Evolutionary conservation across 1,140 invertebrate genomes (phyloP).

Genomic region (Cyphomyrmex costatus): DNA sequence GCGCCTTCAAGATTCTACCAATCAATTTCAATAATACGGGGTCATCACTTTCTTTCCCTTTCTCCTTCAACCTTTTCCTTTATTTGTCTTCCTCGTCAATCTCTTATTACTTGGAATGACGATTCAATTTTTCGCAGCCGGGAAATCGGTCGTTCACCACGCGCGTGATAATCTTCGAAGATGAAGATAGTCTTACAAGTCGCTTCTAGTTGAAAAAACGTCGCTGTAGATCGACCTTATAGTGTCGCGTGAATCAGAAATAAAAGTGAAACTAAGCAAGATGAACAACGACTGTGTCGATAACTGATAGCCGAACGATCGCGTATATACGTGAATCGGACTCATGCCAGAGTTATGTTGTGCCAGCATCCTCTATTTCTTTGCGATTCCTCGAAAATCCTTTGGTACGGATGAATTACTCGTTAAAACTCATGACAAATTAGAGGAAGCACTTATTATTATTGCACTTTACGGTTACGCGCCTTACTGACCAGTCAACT

Average conservation of each 20-base stretch:
- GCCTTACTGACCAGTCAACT: not conserved
- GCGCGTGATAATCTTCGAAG: not conserved
- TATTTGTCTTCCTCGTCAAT: not conserved
- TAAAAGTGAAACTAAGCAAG: not conserved
- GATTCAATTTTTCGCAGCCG: not conserved
- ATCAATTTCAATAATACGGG: conserved; percentile 29
- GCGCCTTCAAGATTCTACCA: not conserved
- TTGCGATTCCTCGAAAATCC: not conserved
- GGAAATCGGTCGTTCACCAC: conserved; percentile 7
- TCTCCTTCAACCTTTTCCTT: not conserved
- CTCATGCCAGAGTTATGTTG: conserved; percentile 12
- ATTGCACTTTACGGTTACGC: conserved; percentile 26
- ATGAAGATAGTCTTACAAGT: too few relatives aligned
- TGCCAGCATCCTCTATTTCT: not conserved
- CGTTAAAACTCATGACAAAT: conserved; percentile 62
- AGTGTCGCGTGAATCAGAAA: conserved; percentile 39
- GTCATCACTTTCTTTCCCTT: conserved; percentile 23
- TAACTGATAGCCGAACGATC: conserved; percentile 57
- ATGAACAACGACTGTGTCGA: not conserved
- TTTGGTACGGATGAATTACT: not conserved
- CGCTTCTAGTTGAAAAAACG: too few relatives aligned
- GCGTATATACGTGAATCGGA: not conserved
- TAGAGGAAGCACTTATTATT: conserved; percentile 35
- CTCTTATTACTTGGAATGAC: not conserved
- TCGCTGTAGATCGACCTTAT: too few relatives aligned